Conservation (phyloP, 2,797 vertebrate species). For the Phoxinus dragarum region DNA sequence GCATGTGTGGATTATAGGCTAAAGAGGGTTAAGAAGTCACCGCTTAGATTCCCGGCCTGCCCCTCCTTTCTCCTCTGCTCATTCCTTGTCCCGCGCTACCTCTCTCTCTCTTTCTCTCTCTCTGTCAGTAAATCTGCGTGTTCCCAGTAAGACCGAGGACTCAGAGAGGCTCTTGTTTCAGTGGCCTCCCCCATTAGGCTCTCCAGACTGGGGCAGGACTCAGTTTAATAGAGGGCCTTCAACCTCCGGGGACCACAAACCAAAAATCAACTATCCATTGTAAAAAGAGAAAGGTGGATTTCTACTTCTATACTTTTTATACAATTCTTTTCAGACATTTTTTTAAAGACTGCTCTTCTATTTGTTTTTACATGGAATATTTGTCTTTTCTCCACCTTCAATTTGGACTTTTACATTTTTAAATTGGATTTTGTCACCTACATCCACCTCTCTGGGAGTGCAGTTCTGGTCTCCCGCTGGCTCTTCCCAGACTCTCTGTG, state of each 20-base stretch:
- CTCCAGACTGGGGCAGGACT: slow-evolving; percentile 73
- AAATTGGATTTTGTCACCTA: slow-evolving; percentile 6
- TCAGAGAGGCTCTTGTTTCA: slow-evolving; percentile 56
- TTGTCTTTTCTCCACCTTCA: neutral
- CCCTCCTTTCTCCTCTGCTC: slow-evolving; percentile 47
- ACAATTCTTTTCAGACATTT: slow-evolving; percentile 43
- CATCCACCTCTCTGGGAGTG: slow-evolving; percentile 6
- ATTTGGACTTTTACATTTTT: slow-evolving; percentile 17
- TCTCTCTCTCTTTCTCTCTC: slow-evolving; percentile 53
- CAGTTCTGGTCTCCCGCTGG: neutral
- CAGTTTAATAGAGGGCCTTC: slow-evolving; percentile 66
- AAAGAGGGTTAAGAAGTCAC: slow-evolving; percentile 79
- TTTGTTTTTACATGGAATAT: slow-evolving; percentile 65
- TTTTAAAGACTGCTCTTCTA: slow-evolving; percentile 19
- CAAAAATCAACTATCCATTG: neutral
- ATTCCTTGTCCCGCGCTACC: slow-evolving; percentile 42
- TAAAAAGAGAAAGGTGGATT: slow-evolving; percentile 60
- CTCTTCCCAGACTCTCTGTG: slow-evolving; percentile 46
- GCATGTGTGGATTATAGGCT: slow-evolving; percentile 78
- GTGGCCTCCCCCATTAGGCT: slow-evolving; percentile 47
- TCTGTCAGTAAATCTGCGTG: slow-evolving; percentile 61
- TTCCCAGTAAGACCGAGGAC: slow-evolving; percentile 59
- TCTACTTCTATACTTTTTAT: slow-evolving; percentile 10
- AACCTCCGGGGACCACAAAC: slow-evolving; percentile 49
- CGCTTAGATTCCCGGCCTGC: slow-evolving; percentile 61